Evolutionary conservation across 1,140 invertebrate genomes (phyloP).

Genomic region (Hycleus cichorii): DNA sequence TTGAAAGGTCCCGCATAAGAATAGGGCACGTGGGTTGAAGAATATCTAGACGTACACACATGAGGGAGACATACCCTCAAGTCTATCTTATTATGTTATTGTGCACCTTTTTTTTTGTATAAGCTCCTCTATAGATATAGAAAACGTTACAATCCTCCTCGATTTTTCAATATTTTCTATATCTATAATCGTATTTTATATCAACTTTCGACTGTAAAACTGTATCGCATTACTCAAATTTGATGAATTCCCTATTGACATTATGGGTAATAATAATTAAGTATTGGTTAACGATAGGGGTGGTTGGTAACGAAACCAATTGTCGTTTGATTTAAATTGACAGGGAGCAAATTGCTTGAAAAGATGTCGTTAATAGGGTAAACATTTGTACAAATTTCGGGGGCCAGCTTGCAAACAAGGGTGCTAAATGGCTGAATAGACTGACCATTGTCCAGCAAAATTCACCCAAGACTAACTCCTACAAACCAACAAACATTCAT

Average conservation of each 20-base stretch:
- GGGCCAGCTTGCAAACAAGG: slow-evolving; percentile 26
- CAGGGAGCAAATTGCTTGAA: slow-evolving; percentile 3
- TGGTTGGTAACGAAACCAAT: too few relatives aligned
- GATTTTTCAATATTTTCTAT: too few relatives aligned
- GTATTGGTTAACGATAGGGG: too few relatives aligned
- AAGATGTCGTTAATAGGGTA: slow-evolving; percentile 15
- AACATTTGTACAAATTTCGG: slow-evolving; percentile 22
- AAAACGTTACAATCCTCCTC: slow-evolving; percentile 24
- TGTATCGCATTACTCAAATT: too few relatives aligned
- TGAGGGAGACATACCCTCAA: slow-evolving; percentile 16
- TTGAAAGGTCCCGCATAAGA: slow-evolving; percentile 31
- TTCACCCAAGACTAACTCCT: neutral
- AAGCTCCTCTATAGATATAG: slow-evolving; percentile 14
- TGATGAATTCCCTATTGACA: too few relatives aligned
- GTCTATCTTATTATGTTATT: slow-evolving; percentile 30
- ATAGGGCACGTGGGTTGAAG: slow-evolving; percentile 29
- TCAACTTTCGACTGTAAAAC: too few relatives aligned
- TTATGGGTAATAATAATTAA: too few relatives aligned
- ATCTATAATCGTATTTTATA: too few relatives aligned
- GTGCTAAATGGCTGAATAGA: slow-evolving; percentile 21
- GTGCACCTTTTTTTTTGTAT: slow-evolving; percentile 20
- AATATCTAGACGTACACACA: slow-evolving; percentile 3
- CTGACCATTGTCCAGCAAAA: slow-evolving; percentile 12
- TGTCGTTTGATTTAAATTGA: slow-evolving; percentile 2
- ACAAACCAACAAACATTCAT: too few relatives aligned